phyloP scores from a whole-genome alignment of 2,888 invertebrate species.

The Fragum sueziense region DNA sequence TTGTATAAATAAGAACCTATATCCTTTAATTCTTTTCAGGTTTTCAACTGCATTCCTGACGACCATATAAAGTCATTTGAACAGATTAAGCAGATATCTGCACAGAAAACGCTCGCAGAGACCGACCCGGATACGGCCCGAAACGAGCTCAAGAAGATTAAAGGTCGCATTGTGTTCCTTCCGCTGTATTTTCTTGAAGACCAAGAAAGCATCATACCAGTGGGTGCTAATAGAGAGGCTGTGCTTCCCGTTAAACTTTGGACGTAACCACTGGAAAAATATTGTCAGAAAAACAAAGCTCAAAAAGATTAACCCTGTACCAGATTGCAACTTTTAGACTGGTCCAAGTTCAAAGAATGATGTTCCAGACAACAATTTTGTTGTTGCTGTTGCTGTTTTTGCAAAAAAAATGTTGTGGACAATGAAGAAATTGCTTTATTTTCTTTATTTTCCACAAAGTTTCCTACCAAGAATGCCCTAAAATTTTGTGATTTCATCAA shows the following conservation, averaged over 20 bases:
- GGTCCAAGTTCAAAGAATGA: too few species aligned
- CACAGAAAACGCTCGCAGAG: constrained; percentile 88
- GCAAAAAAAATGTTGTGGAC: not conserved
- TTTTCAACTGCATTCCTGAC: constrained; percentile 95
- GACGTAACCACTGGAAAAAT: constrained; percentile 90
- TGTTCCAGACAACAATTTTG: too few species aligned
- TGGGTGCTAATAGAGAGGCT: constrained; percentile 91
- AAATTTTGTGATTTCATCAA: too few species aligned
- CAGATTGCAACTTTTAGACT: too few species aligned
- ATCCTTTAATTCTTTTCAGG: constrained; percentile 82
- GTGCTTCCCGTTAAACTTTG: constrained; percentile 96
- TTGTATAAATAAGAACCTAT: not conserved
- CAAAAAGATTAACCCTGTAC: too few species aligned
- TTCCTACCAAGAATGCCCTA: too few species aligned
- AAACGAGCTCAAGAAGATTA: constrained; percentile 87
- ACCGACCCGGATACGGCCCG: constrained; percentile 88
- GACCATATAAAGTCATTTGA: constrained; percentile 91
- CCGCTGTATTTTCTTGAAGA: constrained; percentile 94
- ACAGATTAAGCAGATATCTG: constrained; percentile 89
- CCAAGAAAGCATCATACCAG: constrained; percentile 92
- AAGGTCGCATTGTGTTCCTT: constrained; percentile 94
- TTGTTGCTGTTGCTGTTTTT: too few species aligned
- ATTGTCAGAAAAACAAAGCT: too few species aligned
- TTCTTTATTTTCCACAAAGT: too few species aligned
- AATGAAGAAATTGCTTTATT: not conserved